Evolutionary conservation across 2,113 vertebrate genomes (phyloP), one percentile per base, ranked within the genome.

Genomic region (Corvus hawaiiensis): DNA sequence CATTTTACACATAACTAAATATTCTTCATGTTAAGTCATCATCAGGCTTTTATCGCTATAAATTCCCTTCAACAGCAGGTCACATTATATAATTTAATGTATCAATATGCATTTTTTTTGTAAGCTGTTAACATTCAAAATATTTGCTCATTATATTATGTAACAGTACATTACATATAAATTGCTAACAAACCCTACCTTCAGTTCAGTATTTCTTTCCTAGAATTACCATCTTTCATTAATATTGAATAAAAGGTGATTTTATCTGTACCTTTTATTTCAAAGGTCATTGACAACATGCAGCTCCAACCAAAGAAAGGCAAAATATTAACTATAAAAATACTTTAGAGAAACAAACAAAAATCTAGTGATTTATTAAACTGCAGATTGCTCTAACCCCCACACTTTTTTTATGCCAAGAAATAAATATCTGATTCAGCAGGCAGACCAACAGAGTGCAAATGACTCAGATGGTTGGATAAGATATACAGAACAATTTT

Each of bases 401-500:
- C 89, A 66, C 90, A 77, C 43, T 52, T 74, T 73, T 77, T 82
- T 94, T 23, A 79, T 44, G 88, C 90, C 89, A 93, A 90, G 46
- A 90, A 90, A 41, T 67, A 92, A 95, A n/a, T 90, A 77, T 41
- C 78, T 93, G 68, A 75, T 95, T 97, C 79, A 76, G 54, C 61
- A 90, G 81, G 86, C 79, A 84, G 63, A 88, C 26, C 67, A 84
- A 80, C 30, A 71, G 71, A 79, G 87, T 43, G 90, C 48, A 80
- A 89, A 87, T 88, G 23, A 93, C 84, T 95, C 93, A 76, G 61
- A 94, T 55, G 51, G 51, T 3, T 93, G 73, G 52, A 17, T 63
- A 78, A 67, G 43, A 89, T 32, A 81, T 1, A 84, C 21, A 84
- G 30, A 86, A 69, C 26, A 92, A 76, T 39, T 91, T n/a, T 69